These are phyloP conservation scores for Orussus abietinus DNA, from an alignment of 1,140 invertebrate species.

Conservation along the genomic window DNA sequence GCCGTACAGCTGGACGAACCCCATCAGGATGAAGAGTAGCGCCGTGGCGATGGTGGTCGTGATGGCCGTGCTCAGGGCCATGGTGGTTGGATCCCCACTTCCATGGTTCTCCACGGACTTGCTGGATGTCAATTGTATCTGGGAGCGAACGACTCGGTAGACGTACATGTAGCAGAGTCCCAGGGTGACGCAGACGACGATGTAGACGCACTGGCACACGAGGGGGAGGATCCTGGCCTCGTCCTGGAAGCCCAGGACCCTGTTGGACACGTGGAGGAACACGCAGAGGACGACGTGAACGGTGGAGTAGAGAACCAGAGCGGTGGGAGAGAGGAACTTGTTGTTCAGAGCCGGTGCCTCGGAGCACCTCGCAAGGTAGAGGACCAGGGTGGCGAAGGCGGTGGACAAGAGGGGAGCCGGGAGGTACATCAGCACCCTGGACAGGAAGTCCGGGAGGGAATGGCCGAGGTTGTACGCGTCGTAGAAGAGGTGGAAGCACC, in stretches of 20 bases:
- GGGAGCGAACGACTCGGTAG: constrained; percentile 57
- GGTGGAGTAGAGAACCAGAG: constrained; percentile 68
- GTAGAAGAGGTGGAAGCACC: constrained; percentile 83
- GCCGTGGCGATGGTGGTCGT: constrained; percentile 83
- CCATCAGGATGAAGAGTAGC: constrained; percentile 75
- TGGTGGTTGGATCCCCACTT: constrained; percentile 44
- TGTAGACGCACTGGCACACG: constrained; percentile 78
- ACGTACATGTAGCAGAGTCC: constrained; percentile 81
- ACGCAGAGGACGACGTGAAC: constrained; percentile 75
- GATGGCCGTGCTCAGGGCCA: constrained; percentile 66
- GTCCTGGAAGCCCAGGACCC: constrained; percentile 50
- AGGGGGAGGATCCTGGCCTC: constrained; percentile 62
- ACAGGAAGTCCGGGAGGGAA: constrained; percentile 72
- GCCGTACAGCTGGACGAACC: constrained; percentile 77
- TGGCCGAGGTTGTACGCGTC: constrained; percentile 83
- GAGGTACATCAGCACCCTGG: constrained; percentile 76
- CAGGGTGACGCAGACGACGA: constrained; percentile 72
- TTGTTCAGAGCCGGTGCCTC: constrained; percentile 50
- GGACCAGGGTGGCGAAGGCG: constrained; percentile 78
- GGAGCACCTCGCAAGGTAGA: constrained; percentile 75
- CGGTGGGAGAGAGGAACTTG: constrained; percentile 68
- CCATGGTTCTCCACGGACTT: constrained; percentile 41
- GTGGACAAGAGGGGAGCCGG: constrained; percentile 80
- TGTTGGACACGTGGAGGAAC: constrained; percentile 70
- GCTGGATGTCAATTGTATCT: constrained; percentile 38